A percentile compares a stretch with the other conserved stretches of the same genome.
These are phyloP conservation scores for Drosophila histrio DNA, from an alignment of 2,888 invertebrate species.

Conservation along the genomic window DNA sequence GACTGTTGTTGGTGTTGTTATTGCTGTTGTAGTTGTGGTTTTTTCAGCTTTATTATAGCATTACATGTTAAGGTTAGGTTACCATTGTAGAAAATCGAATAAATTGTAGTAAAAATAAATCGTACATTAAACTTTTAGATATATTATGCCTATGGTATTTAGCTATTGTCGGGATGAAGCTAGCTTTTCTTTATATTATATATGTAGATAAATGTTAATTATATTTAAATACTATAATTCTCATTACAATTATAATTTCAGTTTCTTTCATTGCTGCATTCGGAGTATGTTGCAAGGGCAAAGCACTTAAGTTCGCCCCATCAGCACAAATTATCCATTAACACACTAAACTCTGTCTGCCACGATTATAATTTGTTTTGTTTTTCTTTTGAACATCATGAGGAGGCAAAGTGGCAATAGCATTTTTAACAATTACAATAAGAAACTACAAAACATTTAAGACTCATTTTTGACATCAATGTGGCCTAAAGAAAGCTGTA, in stretches of 20 bases:
- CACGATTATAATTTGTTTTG: slow-evolving; percentile 22
- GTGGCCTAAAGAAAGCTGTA: slow-evolving; percentile 45
- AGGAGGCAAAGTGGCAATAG: slow-evolving; percentile 58
- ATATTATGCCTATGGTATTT: no score
- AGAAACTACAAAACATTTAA: slow-evolving; percentile 47
- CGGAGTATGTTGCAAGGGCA: slow-evolving; percentile 60
- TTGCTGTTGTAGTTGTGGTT: slow-evolving; percentile 5
- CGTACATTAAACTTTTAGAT: neutral
- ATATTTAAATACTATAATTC: slow-evolving; percentile 1
- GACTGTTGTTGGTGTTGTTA: neutral
- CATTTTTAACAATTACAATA: slow-evolving; percentile 51
- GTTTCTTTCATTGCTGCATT: slow-evolving; percentile 18
- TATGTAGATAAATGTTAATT: neutral
- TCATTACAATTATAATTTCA: slow-evolving; percentile 41
- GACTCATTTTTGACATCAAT: slow-evolving; percentile 58
- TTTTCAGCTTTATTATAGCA: neutral
- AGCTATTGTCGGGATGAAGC: neutral
- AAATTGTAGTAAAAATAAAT: neutral
- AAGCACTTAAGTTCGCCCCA: slow-evolving; percentile 59
- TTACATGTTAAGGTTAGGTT: neutral
- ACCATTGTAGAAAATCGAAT: neutral
- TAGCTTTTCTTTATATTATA: neutral
- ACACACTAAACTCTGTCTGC: slow-evolving; percentile 70
- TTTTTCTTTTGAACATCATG: slow-evolving; percentile 25
- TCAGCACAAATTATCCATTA: slow-evolving; percentile 67